Evolutionary conservation across 2,888 invertebrate species (phyloP).

Genomic region (Drosophila limbata): DNA sequence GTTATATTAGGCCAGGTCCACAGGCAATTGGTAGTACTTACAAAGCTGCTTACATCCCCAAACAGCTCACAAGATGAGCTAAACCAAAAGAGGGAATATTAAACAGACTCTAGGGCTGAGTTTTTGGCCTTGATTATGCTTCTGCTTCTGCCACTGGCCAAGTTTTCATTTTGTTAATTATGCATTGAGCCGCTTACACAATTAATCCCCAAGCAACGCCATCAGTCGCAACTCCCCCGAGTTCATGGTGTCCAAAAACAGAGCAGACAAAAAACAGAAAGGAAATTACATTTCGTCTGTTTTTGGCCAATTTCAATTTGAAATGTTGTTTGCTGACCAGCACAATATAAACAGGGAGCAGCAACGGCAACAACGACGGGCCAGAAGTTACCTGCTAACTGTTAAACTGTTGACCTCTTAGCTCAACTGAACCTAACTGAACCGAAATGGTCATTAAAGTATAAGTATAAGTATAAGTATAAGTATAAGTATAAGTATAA

Average conservation of each 20-base stretch:
- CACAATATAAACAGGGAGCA: slow-evolving; percentile 44
- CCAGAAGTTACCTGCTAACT: slow-evolving; percentile 29
- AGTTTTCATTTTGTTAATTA: slow-evolving; percentile 70
- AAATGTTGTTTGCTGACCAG: slow-evolving; percentile 26
- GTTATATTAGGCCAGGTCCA: slow-evolving; percentile 10
- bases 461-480: no score
- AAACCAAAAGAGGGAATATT: slow-evolving; percentile 2
- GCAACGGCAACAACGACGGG: slow-evolving; percentile 13
- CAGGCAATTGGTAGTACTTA: slow-evolving; percentile 3
- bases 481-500: neutral
- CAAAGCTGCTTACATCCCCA: neutral
- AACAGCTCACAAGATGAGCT: neutral
- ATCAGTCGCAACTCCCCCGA: slow-evolving; percentile 28
- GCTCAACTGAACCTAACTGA: slow-evolving; percentile 12
- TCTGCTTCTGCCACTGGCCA: neutral
- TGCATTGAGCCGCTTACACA: slow-evolving; percentile 70
- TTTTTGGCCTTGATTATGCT: neutral
- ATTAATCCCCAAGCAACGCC: slow-evolving; percentile 62
- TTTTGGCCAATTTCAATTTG: slow-evolving; percentile 33
- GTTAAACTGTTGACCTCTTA: slow-evolving; percentile 27
- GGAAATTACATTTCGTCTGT: slow-evolving; percentile 20
- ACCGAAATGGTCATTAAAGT: no score
- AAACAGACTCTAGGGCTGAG: neutral
- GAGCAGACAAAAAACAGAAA: neutral
- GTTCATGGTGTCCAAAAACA: slow-evolving; percentile 1